Evolutionary conservation across 92 coral and sea anemone genomes (phyloP).

Genomic region (Muricea muricata): DNA sequence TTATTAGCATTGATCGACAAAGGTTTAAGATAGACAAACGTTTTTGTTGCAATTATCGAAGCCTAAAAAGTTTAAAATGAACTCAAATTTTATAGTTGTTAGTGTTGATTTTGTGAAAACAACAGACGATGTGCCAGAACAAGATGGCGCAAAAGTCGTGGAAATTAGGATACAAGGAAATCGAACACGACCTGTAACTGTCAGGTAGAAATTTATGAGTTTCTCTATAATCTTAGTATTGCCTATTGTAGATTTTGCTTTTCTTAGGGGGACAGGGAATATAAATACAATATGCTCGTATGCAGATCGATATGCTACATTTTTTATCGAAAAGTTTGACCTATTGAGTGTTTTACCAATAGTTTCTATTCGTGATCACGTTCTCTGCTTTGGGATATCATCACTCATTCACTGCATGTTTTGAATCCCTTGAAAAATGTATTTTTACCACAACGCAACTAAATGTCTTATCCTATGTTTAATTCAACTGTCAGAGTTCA

Average conservation of each 20-base stretch:
- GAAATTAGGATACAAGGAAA: neutral
- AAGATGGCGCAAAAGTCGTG: neutral
- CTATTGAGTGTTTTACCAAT: too few species aligned
- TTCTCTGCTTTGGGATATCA: too few species aligned
- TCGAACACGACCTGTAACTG: conserved; percentile 9
- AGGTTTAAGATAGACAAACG: too few species aligned
- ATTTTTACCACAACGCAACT: neutral
- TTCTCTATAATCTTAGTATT: too few species aligned
- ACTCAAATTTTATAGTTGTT: conserved; percentile 2
- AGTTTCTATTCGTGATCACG: too few species aligned
- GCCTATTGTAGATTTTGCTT: too few species aligned
- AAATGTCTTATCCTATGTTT: neutral
- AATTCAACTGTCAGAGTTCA: neutral
- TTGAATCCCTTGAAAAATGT: too few species aligned
- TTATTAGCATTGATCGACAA: too few species aligned
- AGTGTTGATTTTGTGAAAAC: conserved; percentile 5
- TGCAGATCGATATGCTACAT: neutral
- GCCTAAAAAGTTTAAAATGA: neutral
- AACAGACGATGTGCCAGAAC: neutral
- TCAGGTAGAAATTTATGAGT: neutral
- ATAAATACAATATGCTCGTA: neutral
- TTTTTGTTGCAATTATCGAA: too few species aligned
- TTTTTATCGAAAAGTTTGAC: too few species aligned
- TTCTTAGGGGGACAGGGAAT: too few species aligned
- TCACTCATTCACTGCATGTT: too few species aligned